These are phyloP conservation scores for Manis pentadactyla DNA, from an alignment of 2,797 vertebrate species.

Conservation along the genomic window DNA sequence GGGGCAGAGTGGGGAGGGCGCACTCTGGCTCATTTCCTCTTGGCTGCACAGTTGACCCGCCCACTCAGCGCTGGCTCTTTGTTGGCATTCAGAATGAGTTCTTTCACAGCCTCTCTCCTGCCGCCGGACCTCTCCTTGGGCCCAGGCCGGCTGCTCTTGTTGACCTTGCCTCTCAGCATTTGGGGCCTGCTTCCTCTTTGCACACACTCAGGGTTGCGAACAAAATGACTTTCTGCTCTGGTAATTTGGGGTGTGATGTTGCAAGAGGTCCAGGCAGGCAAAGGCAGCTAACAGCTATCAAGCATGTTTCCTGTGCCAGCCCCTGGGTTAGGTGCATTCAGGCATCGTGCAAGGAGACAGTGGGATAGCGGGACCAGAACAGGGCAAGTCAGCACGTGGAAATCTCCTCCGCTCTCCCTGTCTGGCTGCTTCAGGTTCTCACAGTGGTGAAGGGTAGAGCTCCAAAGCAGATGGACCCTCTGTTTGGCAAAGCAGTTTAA, in stretches of 20 bases:
- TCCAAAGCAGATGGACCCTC: not conserved
- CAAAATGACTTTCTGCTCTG: not conserved
- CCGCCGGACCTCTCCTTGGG: constrained; percentile 10
- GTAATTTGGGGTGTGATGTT: not conserved
- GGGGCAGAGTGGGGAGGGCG: not conserved
- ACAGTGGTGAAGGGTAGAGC: not conserved
- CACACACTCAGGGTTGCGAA: not conserved
- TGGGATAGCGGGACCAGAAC: rapidly evolving
- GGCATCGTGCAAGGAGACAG: too few relatives aligned
- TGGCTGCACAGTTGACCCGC: not conserved
- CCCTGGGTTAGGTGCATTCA: rapidly evolving
- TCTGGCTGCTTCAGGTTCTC: not conserved
- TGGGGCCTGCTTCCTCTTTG: not conserved
- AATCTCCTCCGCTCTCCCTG: not conserved
- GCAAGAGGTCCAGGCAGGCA: not conserved
- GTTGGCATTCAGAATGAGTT: constrained; percentile 49
- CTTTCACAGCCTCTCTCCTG: constrained; percentile 44
- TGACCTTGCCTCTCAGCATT: not conserved
- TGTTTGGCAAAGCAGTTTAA: not conserved
- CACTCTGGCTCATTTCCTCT: constrained; percentile 20
- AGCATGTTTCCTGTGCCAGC: rapidly evolving
- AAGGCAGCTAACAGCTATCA: not conserved
- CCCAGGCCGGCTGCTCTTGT: constrained; percentile 5
- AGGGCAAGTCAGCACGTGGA: rapidly evolving
- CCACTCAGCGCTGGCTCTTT: constrained; percentile 34